Conservation (phyloP, 2,113 vertebrate species). For the Neofelis nebulosa region DNA sequence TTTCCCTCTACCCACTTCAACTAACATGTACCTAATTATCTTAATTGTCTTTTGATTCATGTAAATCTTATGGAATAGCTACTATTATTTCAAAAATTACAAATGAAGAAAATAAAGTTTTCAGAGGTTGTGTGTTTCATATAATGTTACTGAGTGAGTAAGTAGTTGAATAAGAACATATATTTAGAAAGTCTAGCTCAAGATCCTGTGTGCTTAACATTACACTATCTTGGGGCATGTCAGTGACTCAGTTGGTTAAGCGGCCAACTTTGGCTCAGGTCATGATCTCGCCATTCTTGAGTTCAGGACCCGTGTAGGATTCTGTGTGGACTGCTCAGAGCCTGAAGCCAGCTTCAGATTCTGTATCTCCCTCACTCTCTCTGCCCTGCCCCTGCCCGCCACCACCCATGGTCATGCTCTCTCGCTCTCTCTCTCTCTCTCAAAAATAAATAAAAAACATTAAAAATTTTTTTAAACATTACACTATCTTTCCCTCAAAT, state of each 20-base stretch:
- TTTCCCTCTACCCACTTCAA: background rate
- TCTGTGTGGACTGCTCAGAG: too few relatives aligned
- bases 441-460: too few relatives aligned
- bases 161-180: background rate
- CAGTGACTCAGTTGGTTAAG: too few relatives aligned
- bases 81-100: background rate
- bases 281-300: too few relatives aligned
- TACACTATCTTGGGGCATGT: background rate
- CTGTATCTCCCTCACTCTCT: too few relatives aligned
- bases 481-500: background rate
- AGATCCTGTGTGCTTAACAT: background rate
- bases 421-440: too few relatives aligned
- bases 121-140: background rate
- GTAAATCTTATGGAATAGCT: background rate
- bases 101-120: background rate
- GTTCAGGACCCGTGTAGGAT: rapidly evolving
- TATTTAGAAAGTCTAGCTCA: background rate
- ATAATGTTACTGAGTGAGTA: background rate
- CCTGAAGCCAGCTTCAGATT: too few relatives aligned
- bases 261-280: too few relatives aligned
- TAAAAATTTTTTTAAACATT: background rate
- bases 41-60: background rate
- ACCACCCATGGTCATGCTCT: too few relatives aligned
- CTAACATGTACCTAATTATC: background rate
- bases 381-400: too few relatives aligned